These are phyloP conservation scores for Hemicentrotus pulcherrimus DNA, from an alignment of 35 echinoderm and acorn worm species.

Conservation along the genomic window DNA sequence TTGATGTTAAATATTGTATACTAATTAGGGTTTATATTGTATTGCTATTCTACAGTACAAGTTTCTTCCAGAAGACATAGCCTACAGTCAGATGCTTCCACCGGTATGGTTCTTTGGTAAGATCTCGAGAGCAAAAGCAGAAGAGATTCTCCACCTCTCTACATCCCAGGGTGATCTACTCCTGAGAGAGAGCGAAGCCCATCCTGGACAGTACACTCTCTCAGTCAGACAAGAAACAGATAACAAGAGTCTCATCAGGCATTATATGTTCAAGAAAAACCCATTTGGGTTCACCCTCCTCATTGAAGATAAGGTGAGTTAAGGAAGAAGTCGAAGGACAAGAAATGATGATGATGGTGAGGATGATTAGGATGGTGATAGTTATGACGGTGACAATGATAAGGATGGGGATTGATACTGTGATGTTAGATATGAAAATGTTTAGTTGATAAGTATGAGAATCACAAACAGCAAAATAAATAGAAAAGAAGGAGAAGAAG, in stretches of 20 bases:
- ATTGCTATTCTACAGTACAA: background rate
- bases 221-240: constrained; percentile 48
- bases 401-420: background rate
- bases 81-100: constrained; percentile 14
- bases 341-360: no score
- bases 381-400: background rate
- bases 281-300: constrained; percentile 24
- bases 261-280: constrained; percentile 55
- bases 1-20: no score
- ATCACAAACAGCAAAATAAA: no score
- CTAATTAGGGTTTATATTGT: background rate
- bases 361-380: background rate
- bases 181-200: constrained; percentile 52
- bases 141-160: constrained; percentile 51
- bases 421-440: background rate
- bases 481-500: no score
- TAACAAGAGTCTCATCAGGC: constrained; percentile 37
- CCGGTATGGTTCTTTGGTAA: constrained; percentile 60
- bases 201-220: constrained; percentile 33
- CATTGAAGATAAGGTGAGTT: constrained; percentile 66
- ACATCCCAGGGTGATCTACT: constrained; percentile 51
- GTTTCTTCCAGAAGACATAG: constrained; percentile 23
- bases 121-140: constrained; percentile 51
- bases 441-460: background rate
- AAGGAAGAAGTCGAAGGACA: background rate